A percentile compares a stretch with the other conserved stretches of the same genome.
Evolutionary conservation across 2,888 invertebrate genomes (phyloP).

Genomic region (Caradrina kadenii): DNA sequence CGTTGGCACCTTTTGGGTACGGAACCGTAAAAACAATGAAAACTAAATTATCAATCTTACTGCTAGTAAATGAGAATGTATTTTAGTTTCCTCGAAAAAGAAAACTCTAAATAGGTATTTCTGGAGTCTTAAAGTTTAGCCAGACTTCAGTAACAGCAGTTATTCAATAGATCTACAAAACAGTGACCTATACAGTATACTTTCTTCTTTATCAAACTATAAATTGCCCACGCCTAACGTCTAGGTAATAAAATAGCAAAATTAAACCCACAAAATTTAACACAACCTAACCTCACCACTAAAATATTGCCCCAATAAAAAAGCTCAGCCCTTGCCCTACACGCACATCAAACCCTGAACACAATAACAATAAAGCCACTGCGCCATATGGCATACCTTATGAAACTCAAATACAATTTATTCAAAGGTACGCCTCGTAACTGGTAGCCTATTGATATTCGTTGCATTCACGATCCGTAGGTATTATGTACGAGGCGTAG

Average conservation of each 20-base stretch:
- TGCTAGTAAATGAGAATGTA: too few relatives aligned
- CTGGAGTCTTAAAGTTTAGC: too few relatives aligned
- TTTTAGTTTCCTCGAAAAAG: too few relatives aligned
- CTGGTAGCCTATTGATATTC: slow-evolving; percentile 26
- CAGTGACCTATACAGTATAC: not conserved
- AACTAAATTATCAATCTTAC: too few relatives aligned
- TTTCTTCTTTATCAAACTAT: not conserved
- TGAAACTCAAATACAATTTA: slow-evolving; percentile 25
- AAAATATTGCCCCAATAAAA: slow-evolving; percentile 23
- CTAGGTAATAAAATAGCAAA: not conserved
- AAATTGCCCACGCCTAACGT: not conserved
- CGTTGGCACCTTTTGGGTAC: too few relatives aligned
- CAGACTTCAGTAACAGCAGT: too few relatives aligned
- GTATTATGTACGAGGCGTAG: not conserved
- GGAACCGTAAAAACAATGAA: too few relatives aligned
- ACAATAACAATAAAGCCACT: slow-evolving; percentile 32
- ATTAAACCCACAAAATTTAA: slow-evolving; percentile 21
- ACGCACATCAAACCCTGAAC: slow-evolving; percentile 25
- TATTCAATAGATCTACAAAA: not conserved
- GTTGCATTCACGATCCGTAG: not conserved
- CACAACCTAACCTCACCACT: slow-evolving; percentile 3
- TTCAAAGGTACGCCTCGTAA: slow-evolving; percentile 9
- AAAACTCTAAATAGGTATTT: too few relatives aligned
- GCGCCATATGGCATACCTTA: slow-evolving; percentile 13
- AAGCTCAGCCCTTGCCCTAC: slow-evolving; percentile 1